Percentiles rank a stretch among this genome's conserved stretches.
These are phyloP conservation scores for Siphlonurus alternatus DNA, from an alignment of 2,888 invertebrate genomes.

Conservation along the genomic window DNA sequence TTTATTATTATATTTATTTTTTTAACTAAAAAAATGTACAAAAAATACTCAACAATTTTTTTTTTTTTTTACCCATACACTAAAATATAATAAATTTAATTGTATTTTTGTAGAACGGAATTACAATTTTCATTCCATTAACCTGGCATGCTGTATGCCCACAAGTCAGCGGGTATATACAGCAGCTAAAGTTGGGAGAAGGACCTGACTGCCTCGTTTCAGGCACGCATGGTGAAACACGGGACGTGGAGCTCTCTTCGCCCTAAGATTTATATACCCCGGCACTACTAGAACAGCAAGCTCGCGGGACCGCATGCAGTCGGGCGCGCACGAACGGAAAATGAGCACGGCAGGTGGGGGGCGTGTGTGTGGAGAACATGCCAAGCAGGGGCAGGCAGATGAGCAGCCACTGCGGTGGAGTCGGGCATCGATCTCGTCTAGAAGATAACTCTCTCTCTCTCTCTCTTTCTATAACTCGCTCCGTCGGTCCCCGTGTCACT, in stretches of 20 bases:
- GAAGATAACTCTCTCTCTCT: neutral
- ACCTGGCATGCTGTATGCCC: neutral
- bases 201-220: too few relatives aligned
- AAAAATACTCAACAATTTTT: too few relatives aligned
- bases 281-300: neutral
- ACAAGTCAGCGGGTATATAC: neutral
- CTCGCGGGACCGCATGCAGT: neutral
- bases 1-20: too few relatives aligned
- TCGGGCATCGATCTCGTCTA: too few relatives aligned
- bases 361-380: too few relatives aligned
- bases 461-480: too few relatives aligned
- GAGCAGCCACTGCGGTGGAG: too few relatives aligned
- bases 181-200: neutral
- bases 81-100: too few relatives aligned
- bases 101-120: neutral
- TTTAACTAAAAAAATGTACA: too few relatives aligned
- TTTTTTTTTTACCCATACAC: too few relatives aligned
- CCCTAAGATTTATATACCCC: neutral
- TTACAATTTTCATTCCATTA: constrained; percentile 3
- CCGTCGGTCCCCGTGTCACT: neutral
- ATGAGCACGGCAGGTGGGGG: neutral
- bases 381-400: too few relatives aligned
- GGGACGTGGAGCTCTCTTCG: neutral
- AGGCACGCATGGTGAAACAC: neutral
- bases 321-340: neutral